Percentiles rank a stretch among this genome's conserved stretches.
Conservation (phyloP, 2,113 vertebrate genomes). For the Pelecanus crispus region DNA sequence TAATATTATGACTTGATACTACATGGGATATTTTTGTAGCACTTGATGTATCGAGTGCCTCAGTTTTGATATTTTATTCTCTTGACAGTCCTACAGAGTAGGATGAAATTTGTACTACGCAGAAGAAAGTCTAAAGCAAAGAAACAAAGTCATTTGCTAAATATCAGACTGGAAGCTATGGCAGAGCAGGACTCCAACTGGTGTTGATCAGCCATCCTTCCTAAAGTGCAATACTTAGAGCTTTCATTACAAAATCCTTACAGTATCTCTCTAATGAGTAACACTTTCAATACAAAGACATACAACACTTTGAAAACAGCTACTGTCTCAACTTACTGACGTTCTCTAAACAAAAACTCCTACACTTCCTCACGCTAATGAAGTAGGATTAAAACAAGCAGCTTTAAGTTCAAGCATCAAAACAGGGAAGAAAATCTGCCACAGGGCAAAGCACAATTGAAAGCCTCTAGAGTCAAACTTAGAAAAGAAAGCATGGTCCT, state of each 20-base stretch:
- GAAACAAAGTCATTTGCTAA: not conserved
- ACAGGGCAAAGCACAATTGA: not conserved
- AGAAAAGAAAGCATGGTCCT: not conserved
- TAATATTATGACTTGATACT: slow-evolving; percentile 45
- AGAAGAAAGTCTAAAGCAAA: not conserved
- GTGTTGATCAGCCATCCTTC: not conserved
- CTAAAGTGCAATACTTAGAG: not conserved
- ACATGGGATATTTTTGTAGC: slow-evolving; percentile 32
- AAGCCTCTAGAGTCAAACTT: not conserved
- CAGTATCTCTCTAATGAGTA: not conserved
- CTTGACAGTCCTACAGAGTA: not conserved
- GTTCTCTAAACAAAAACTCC: not conserved
- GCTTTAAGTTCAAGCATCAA: not conserved
- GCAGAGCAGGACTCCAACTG: not conserved
- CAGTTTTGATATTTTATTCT: slow-evolving; percentile 1
- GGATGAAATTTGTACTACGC: not conserved
- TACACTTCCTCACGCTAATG: not conserved
- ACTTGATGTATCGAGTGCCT: not conserved
- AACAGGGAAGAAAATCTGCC: not conserved
- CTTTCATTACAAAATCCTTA: not conserved
- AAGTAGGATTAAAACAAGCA: not conserved
- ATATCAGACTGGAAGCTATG: not conserved
- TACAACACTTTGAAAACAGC: not conserved
- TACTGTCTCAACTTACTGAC: not conserved
- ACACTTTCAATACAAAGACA: not conserved